Conservation (phyloP, 2,888 invertebrate genomes). For the Phengaris alcon region DNA sequence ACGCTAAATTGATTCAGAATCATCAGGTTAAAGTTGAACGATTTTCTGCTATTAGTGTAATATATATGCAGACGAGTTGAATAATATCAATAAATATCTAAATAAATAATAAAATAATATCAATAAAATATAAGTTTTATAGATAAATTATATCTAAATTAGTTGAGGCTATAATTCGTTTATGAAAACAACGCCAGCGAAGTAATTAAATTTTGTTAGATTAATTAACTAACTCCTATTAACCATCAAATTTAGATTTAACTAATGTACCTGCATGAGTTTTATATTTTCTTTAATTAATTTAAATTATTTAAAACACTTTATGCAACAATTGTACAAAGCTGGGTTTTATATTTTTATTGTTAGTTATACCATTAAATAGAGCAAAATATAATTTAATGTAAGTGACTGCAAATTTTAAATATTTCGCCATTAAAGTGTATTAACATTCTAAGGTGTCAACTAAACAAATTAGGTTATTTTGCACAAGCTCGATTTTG, state of each 20-base stretch:
- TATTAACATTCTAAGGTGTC: too few relatives aligned
- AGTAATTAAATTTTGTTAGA: not conserved
- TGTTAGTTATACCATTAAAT: too few relatives aligned
- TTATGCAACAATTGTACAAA: too few relatives aligned
- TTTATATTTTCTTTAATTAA: too few relatives aligned
- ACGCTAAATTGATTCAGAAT: constrained; percentile 71
- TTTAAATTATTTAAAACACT: too few relatives aligned
- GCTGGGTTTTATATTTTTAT: too few relatives aligned
- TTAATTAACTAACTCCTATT: not conserved
- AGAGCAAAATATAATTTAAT: too few relatives aligned
- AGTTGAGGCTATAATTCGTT: not conserved
- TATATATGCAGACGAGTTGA: constrained; percentile 19
- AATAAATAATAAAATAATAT: too few relatives aligned
- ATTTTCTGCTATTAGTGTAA: constrained; percentile 27
- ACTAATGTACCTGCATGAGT: not conserved
- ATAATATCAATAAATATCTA: not conserved
- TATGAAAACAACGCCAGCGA: not conserved
- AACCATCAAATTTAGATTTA: not conserved
- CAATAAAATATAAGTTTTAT: not conserved
- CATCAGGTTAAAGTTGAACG: constrained; percentile 38
- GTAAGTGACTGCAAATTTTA: too few relatives aligned
- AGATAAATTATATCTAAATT: not conserved
- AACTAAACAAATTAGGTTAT: too few relatives aligned
- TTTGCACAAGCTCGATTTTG: too few relatives aligned
- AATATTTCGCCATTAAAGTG: too few relatives aligned